Conservation (phyloP, 2,888 invertebrate species). For the Acrobasis repandana region DNA sequence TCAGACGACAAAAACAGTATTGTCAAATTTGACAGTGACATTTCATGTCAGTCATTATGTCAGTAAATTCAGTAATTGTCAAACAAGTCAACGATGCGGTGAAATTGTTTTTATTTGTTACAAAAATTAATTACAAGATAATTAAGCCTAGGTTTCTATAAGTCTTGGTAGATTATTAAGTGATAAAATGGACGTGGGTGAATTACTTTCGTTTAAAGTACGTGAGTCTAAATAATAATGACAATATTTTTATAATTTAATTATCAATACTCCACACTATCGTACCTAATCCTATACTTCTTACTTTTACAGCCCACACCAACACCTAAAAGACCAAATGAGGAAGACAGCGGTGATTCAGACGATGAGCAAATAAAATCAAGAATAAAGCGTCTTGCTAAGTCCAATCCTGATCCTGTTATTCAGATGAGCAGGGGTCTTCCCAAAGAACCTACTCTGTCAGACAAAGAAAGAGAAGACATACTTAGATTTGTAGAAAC, state of each 20-base stretch:
- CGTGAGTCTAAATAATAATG: slow-evolving; percentile 22
- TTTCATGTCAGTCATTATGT: too few species aligned
- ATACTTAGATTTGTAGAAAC: slow-evolving; percentile 92
- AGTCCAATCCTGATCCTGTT: slow-evolving; percentile 68
- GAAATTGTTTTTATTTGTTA: too few species aligned
- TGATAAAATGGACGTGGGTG: slow-evolving; percentile 71
- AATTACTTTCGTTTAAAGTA: slow-evolving; percentile 78
- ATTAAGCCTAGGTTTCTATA: too few species aligned
- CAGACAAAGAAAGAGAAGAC: slow-evolving; percentile 89
- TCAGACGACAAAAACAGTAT: too few species aligned
- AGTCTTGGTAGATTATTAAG: background rate
- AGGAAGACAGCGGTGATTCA: slow-evolving; percentile 86
- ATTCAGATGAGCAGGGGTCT: slow-evolving; percentile 70
- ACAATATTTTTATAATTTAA: background rate
- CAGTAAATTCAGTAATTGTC: too few species aligned
- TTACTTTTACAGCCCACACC: slow-evolving; percentile 86
- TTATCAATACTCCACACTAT: background rate
- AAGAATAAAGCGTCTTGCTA: slow-evolving; percentile 84
- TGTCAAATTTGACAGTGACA: too few species aligned
- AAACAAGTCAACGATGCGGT: too few species aligned
- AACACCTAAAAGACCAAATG: slow-evolving; percentile 88
- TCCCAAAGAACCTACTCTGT: slow-evolving; percentile 84
- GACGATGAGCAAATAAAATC: slow-evolving; percentile 85
- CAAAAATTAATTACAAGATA: too few species aligned
- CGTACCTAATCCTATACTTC: background rate